Percentiles rank a stretch among this genome's conserved stretches.
These are phyloP conservation scores for Deroptyus accipitrinus DNA, from an alignment of 2,113 vertebrate species.

Conservation along the genomic window DNA sequence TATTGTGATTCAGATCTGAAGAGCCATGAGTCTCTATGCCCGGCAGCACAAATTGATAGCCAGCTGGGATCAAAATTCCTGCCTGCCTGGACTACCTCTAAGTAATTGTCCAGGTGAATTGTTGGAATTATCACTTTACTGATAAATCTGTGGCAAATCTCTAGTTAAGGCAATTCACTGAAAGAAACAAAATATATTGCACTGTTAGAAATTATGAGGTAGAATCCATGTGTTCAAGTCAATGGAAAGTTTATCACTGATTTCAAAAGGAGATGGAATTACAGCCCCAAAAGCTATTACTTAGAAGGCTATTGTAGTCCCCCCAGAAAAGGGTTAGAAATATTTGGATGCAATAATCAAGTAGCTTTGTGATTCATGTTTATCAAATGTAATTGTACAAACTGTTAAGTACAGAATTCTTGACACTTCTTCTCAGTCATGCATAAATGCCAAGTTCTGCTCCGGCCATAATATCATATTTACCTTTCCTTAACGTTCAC, in stretches of 20 bases:
- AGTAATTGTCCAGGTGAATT: not conserved
- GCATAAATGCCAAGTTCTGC: not conserved
- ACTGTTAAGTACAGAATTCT: not conserved
- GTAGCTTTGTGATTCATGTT: not conserved
- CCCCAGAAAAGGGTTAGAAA: not conserved
- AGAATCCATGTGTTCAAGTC: not conserved
- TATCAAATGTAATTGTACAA: not conserved
- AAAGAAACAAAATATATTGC: not conserved
- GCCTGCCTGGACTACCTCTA: not conserved
- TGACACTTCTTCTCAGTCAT: not conserved
- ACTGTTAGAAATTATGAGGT: not conserved
- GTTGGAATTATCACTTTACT: not conserved
- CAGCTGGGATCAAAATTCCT: not conserved
- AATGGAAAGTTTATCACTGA: not conserved
- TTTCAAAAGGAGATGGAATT: not conserved
- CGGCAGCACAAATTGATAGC: not conserved
- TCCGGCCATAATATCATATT: not conserved
- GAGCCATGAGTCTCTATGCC: rapidly evolving
- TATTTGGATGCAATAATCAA: not conserved
- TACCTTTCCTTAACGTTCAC: not conserved
- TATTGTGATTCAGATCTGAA: not conserved
- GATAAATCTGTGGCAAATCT: not conserved
- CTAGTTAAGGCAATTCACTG: not conserved
- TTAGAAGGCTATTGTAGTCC: not conserved
- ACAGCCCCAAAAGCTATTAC: not conserved